These are phyloP conservation scores for Zophobas atratus DNA, from an alignment of 1,140 invertebrate genomes.

Conservation along the genomic window DNA sequence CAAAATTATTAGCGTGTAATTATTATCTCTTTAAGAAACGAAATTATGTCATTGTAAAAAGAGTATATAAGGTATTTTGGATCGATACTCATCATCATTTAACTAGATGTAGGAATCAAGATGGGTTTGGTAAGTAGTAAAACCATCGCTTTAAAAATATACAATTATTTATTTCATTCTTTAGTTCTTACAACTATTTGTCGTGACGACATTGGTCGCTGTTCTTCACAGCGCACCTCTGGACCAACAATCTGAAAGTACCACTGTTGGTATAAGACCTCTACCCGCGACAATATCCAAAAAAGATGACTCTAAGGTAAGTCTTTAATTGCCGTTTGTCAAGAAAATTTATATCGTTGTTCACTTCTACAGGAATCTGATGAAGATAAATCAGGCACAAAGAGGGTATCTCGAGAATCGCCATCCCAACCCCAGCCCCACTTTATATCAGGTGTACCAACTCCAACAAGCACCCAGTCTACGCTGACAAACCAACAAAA, in stretches of 20 bases:
- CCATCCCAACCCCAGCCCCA: neutral
- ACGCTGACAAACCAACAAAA: neutral
- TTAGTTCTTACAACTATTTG: constrained; percentile 16
- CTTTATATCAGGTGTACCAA: neutral
- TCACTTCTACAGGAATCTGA: neutral
- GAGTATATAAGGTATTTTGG: constrained; percentile 6
- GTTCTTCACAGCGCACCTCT: constrained; percentile 15
- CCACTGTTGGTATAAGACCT: constrained; percentile 1
- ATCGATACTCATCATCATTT: neutral
- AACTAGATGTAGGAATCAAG: neutral
- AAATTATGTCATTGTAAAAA: constrained; percentile 28
- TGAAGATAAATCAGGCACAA: neutral
- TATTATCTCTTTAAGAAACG: constrained; percentile 26
- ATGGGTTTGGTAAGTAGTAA: constrained; percentile 28
- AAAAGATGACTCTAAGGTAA: constrained; percentile 19
- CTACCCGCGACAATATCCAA: constrained; percentile 5
- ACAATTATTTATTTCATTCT: constrained; percentile 6
- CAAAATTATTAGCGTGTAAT: constrained; percentile 29
- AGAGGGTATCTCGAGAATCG: neutral
- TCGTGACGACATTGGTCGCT: neutral
- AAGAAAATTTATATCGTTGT: too few species aligned
- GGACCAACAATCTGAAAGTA: constrained; percentile 22
- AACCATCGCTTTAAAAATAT: neutral
- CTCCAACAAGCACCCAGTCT: neutral
- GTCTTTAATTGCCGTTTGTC: neutral